phyloP scores from a whole-genome alignment of 2,888 invertebrate species.

The Hedya salicella region DNA sequence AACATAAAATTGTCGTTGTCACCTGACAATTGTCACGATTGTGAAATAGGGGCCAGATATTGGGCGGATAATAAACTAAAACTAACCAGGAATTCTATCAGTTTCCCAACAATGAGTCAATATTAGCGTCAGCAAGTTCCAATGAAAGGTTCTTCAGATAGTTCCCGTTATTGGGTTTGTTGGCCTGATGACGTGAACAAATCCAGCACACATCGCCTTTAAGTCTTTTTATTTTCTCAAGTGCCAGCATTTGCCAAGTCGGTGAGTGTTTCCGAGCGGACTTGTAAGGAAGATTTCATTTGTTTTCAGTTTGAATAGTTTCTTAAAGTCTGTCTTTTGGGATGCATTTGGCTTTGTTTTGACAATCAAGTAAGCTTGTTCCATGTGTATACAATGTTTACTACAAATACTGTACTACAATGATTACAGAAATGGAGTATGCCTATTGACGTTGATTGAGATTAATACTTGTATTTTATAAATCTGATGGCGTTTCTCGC shows the following conservation, averaged over 20 bases:
- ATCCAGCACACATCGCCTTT: conserved; percentile 5
- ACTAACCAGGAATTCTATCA: background rate
- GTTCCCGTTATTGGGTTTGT: conserved; percentile 32
- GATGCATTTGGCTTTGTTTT: background rate
- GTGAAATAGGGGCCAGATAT: too few species aligned
- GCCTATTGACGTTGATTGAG: too few species aligned
- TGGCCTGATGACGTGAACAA: conserved; percentile 25
- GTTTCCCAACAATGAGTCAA: conserved; percentile 13
- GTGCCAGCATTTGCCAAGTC: background rate
- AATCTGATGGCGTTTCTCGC: too few species aligned
- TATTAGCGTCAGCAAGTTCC: conserved; percentile 29
- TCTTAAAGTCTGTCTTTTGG: background rate
- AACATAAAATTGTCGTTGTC: too few species aligned
- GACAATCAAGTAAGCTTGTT: too few species aligned
- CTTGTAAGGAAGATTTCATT: background rate
- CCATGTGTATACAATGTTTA: too few species aligned
- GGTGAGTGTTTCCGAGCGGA: background rate
- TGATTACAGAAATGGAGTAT: too few species aligned
- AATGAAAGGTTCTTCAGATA: conserved; percentile 14
- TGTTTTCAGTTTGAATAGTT: background rate
- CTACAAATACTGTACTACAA: too few species aligned
- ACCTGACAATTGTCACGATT: too few species aligned
- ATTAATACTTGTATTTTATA: too few species aligned
- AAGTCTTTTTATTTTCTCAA: conserved; percentile 6
- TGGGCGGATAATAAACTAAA: background rate